These are phyloP conservation scores for Zaprionus kolodkinae DNA, from an alignment of 1,140 invertebrate species.

Conservation along the genomic window DNA sequence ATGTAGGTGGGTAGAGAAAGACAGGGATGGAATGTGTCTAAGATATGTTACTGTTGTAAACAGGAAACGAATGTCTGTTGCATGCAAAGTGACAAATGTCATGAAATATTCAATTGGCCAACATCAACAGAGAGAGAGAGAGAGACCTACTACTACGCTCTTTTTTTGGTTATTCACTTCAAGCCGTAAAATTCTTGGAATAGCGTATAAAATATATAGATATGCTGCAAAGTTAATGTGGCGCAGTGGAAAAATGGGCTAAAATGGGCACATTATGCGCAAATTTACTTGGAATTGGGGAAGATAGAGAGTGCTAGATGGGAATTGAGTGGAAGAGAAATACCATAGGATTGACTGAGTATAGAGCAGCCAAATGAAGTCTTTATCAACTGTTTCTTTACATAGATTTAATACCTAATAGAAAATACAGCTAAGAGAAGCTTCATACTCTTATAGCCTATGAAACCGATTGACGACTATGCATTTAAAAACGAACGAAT, in stretches of 20 bases:
- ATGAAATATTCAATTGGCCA: slow-evolving; percentile 79
- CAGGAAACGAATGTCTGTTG: slow-evolving; percentile 78
- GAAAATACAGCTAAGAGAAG: too few species aligned
- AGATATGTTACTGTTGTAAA: slow-evolving; percentile 57
- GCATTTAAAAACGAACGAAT: too few species aligned
- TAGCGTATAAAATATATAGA: not conserved
- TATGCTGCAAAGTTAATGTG: not conserved
- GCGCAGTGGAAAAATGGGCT: not conserved
- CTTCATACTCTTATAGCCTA: too few species aligned
- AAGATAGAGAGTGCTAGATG: not conserved
- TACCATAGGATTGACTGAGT: too few species aligned
- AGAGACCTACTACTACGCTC: slow-evolving; percentile 1
- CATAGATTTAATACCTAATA: not conserved
- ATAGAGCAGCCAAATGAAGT: not conserved
- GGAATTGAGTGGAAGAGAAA: not conserved
- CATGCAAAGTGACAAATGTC: slow-evolving; percentile 76
- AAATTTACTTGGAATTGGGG: not conserved
- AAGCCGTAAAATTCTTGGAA: not conserved
- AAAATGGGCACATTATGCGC: not conserved
- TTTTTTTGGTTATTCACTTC: slow-evolving; percentile 34
- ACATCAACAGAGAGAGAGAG: slow-evolving; percentile 14
- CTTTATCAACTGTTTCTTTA: not conserved
- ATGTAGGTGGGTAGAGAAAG: slow-evolving; percentile 17
- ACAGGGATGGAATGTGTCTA: slow-evolving; percentile 13
- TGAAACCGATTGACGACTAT: too few species aligned